phyloP scores from a whole-genome alignment of 2,888 invertebrate species.

The Galerucella nymphaeae region DNA sequence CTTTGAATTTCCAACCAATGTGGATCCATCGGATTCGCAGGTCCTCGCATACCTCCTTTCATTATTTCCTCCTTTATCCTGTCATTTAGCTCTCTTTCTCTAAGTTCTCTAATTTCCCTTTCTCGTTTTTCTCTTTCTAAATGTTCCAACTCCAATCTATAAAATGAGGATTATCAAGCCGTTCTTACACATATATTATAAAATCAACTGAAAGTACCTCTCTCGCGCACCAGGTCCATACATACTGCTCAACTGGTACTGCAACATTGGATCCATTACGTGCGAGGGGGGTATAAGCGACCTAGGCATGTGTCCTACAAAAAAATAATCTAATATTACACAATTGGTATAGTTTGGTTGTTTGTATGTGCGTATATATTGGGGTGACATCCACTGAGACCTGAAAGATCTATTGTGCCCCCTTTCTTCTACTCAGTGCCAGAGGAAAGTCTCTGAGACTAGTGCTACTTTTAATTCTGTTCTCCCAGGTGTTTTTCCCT shows the following conservation, averaged over 20 bases:
- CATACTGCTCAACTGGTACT: conserved; percentile 82
- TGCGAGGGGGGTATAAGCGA: conserved; percentile 69
- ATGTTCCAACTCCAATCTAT: conserved; percentile 72
- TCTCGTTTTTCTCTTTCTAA: conserved; percentile 78
- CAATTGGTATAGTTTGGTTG: too few relatives aligned
- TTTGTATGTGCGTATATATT: too few relatives aligned
- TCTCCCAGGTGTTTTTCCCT: too few relatives aligned
- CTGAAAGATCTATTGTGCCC: too few relatives aligned
- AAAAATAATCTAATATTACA: too few relatives aligned
- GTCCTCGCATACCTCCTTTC: conserved; percentile 70
- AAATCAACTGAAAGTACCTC: conserved; percentile 54
- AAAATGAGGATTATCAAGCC: conserved; percentile 7
- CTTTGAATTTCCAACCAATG: conserved; percentile 91
- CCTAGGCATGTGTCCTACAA: conserved; percentile 50
- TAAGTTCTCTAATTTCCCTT: conserved; percentile 81
- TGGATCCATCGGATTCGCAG: conserved; percentile 71
- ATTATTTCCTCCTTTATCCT: conserved; percentile 89
- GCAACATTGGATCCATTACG: conserved; percentile 86
- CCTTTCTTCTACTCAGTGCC: too few relatives aligned
- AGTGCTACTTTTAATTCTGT: too few relatives aligned
- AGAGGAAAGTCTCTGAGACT: too few relatives aligned
- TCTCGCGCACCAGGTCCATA: conserved; percentile 74
- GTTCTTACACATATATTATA: background rate
- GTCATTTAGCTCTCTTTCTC: conserved; percentile 84
- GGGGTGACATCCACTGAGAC: too few relatives aligned